Evolutionary conservation across 2,888 invertebrate genomes (phyloP), one percentile per base, ranked within the genome.

Genomic region (Ashinkailepas kermadecensis): DNA sequence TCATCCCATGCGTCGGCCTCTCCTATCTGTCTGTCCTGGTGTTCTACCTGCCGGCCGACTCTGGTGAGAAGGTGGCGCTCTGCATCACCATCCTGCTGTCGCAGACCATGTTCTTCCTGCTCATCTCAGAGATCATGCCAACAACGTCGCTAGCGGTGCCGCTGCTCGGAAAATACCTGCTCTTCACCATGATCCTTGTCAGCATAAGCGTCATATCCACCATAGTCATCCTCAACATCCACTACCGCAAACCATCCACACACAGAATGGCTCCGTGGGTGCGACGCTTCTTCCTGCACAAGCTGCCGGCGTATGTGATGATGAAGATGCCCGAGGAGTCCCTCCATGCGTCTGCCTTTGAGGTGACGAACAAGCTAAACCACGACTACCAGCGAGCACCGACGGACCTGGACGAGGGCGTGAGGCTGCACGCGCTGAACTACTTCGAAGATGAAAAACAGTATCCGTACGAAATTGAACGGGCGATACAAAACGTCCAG

Each of bases 251-350:
- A 87, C 96, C 96, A 0, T 95, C 95, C 87, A 96, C 96, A 0
- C 96, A 96, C 87, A 94, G 94, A 88, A 96, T 96, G 96, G 93
- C 95, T n/a, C 95, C 95, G 0, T 96, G 96, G 96, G 94, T 96
- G 64, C 89, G 95, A 81, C 92, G 91, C 84, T 92, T 96, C 86
- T 96, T 96, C 87, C 95, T 96, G 86, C 92, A 93, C 84, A 92
- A 92, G 84, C 89, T 96, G 70, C 96, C 96, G 0, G 95, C 94
- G 85, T 86, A 95, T 81, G 88, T 96, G 59, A 88, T 95, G 84
- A 96, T 96, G 96, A 90, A 95, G 83, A 95, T 95, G 0, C 96
- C 96, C 1, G 94, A 78, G 81, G 88, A 94, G 94, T 74, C 74
- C 54, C 54, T 18, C 8, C 11, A 13, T 6, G 18, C 18, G 15